Base-by-base conservation (phyloP, 1,140 invertebrate species). In the Drosophila pectinifera region DNA sequence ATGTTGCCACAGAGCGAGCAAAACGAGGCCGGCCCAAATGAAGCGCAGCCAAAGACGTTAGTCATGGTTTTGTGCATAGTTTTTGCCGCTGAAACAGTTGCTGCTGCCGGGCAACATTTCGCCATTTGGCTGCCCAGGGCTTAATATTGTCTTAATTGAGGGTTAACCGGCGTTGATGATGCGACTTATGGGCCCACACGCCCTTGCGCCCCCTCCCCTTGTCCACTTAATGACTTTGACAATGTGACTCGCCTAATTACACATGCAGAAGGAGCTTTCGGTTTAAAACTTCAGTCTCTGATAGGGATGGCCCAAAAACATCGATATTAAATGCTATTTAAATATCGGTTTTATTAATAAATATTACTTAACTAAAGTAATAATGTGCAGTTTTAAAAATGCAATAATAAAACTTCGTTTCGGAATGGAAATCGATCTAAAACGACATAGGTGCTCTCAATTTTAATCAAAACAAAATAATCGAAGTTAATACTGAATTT, bases 71-170 rank as follows among this genome's bases (percentile, higher is more conserved):
- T 80, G 68, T 74, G 78, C 83, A 84, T 84, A 82, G 73, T 83
- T 90, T 90, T 79, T 78, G 86, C 73, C 45, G 59, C 68, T 64
- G 65, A 61, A 63, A 63, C 61, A 39, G 53, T 39, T 58, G 62
- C 43, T 61, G 38, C n/a, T 65, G 48, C 51, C 54, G 54, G 67
- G 64, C 46, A 38, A 43, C 68, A 73, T 78, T 78, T 51, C 53
- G 75, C 54, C 61, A 67, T 67, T 74, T 68, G 43, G 51, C 54
- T 77, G 86, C 67, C 75, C 79, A 80, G 68, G 65, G 85, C 84
- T 91, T 91, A 91, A 91, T 91, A 89, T 90, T 91, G 83, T 91
- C 86, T 91, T 91, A 91, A 91, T 91, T 91, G 90, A 90, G 90
- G 90, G 90, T 91, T 91, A 91, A 91, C 90, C 90, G 90, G 86